phyloP scores from a whole-genome alignment of 2,113 vertebrate species.

The Carettochelys insculpta region DNA sequence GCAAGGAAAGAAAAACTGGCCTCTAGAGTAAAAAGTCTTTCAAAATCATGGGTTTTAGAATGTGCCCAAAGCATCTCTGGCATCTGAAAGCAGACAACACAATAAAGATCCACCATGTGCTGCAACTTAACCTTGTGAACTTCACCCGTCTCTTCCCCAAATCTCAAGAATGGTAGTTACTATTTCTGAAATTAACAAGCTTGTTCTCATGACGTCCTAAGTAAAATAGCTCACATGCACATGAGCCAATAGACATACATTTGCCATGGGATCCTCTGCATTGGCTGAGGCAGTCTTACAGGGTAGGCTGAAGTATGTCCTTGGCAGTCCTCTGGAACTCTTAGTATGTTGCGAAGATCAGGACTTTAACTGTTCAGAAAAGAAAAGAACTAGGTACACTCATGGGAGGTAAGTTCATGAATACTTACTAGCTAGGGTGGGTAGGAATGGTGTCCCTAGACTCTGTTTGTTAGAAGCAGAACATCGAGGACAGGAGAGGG shows the following conservation, averaged over 20 bases:
- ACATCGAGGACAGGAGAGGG: no score
- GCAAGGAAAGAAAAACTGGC: neutral
- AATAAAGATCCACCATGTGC: neutral
- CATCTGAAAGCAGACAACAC: neutral
- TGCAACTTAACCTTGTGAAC: neutral
- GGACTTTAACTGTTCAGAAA: no score
- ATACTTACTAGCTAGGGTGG: no score
- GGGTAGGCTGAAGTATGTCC: neutral
- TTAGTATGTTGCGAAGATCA: no score
- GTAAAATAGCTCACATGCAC: neutral
- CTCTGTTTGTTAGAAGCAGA: no score
- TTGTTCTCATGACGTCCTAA: neutral
- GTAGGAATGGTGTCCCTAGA: no score
- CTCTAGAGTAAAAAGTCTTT: neutral
- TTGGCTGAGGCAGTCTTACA: accelerated
- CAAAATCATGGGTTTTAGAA: neutral
- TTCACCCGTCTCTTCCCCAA: neutral
- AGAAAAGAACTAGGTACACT: no score
- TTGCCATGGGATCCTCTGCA: neutral
- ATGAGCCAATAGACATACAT: neutral
- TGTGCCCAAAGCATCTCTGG: neutral
- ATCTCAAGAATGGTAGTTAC: neutral
- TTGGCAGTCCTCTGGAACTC: neutral
- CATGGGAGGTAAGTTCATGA: no score
- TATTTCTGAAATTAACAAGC: neutral